These are phyloP conservation scores for Zoanthus gigantus DNA, from an alignment of 92 coral and sea anemone species.

Conservation along the genomic window DNA sequence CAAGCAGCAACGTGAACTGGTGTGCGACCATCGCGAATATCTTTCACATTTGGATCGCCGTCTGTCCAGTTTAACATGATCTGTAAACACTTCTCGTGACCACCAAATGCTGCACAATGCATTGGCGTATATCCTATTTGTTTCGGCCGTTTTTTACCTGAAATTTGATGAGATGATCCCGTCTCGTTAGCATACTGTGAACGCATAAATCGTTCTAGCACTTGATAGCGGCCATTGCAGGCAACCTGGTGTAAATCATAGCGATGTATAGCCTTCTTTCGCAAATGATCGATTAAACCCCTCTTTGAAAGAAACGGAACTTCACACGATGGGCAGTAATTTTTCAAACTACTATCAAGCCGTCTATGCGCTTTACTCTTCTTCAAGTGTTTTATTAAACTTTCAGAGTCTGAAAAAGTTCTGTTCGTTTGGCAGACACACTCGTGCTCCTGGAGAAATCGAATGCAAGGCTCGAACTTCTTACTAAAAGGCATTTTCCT, in stretches of 20 bases:
- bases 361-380: constrained; percentile 35
- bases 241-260: constrained; percentile 77
- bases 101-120: constrained; percentile 86
- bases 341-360: neutral
- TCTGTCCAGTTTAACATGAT: constrained; percentile 78
- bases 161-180: constrained; percentile 64
- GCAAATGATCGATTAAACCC: constrained; percentile 66
- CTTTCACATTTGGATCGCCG: constrained; percentile 70
- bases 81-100: constrained; percentile 66
- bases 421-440: constrained; percentile 53
- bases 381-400: constrained; percentile 47
- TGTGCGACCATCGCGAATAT: constrained; percentile 67
- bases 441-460: constrained; percentile 55
- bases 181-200: constrained; percentile 55
- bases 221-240: constrained; percentile 66
- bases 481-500: constrained; percentile 67
- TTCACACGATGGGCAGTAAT: constrained; percentile 56
- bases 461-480: constrained; percentile 48
- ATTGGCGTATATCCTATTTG: constrained; percentile 76
- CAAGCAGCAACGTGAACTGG: constrained; percentile 85
- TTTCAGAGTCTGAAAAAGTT: constrained; percentile 27
- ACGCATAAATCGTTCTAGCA: constrained; percentile 48
- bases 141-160: constrained; percentile 3
- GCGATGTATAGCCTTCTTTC: constrained; percentile 58
- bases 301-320: constrained; percentile 32